Evolutionary conservation across 1,140 invertebrate species (phyloP).

Genomic region (Triops longicaudatus): DNA sequence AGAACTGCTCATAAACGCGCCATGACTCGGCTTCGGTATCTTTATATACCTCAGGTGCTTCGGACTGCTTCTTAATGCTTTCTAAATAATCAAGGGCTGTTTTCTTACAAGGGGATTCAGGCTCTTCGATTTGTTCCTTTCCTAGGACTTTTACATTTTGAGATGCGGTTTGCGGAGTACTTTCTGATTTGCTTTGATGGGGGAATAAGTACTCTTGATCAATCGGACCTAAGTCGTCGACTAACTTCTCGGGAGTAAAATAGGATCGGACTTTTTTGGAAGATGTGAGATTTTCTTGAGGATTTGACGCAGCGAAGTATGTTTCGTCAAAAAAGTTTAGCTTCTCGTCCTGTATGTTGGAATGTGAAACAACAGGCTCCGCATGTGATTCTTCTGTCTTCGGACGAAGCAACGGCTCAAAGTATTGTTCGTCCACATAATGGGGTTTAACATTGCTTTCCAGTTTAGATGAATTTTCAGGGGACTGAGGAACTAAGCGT

Average conservation of each 20-base stretch:
- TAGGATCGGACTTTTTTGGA: not conserved
- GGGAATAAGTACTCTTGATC: slow-evolving; percentile 24
- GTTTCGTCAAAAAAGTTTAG: slow-evolving; percentile 20
- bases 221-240: slow-evolving; percentile 7
- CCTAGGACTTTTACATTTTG: not conserved
- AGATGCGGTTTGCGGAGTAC: not conserved
- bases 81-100: slow-evolving; percentile 13
- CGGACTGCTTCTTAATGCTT: not conserved
- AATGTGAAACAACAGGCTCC: not conserved
- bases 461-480: not conserved
- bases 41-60: not conserved
- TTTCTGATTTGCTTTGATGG: not conserved
- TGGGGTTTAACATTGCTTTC: not conserved
- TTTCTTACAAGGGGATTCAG: slow-evolving; percentile 6
- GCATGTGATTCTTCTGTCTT: not conserved
- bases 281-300: not conserved
- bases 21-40: not conserved
- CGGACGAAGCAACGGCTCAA: not conserved
- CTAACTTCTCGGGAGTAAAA: not conserved
- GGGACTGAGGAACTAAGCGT: not conserved
- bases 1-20: slow-evolving; percentile 13
- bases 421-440: not conserved
- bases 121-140: not conserved
- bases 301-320: not conserved
- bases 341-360: not conserved